A percentile compares a stretch with the other conserved stretches of the same genome.
Conservation (phyloP, 2,888 invertebrate genomes). For the Clunio marinus region DNA sequence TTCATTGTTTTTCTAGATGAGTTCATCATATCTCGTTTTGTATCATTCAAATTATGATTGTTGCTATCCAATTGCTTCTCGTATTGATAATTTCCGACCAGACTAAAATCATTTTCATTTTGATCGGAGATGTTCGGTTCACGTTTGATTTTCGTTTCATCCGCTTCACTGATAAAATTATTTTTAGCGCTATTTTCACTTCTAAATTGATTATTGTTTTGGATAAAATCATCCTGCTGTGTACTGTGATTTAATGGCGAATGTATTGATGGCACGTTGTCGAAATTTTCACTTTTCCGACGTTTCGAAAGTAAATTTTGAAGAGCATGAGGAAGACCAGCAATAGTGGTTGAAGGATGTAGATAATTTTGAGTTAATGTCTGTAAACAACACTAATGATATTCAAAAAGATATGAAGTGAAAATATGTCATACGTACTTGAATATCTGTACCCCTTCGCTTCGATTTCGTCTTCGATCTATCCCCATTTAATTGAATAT, state of each 20-base stretch:
- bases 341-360: not conserved
- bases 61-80: constrained; percentile 43
- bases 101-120: constrained; percentile 32
- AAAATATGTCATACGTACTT: too few relatives aligned
- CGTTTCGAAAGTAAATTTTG: constrained; percentile 31
- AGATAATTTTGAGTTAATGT: constrained; percentile 5
- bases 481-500: constrained; percentile 19
- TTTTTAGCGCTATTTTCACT: constrained; percentile 20
- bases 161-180: constrained; percentile 1
- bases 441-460: constrained; percentile 11
- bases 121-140: constrained; percentile 12
- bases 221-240: not conserved
- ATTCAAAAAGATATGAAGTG: too few relatives aligned
- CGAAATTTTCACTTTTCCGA: constrained; percentile 33
- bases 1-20: constrained; percentile 64
- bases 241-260: constrained; percentile 30
- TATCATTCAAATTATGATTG: constrained; percentile 37
- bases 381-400: constrained; percentile 6
- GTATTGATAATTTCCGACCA: constrained; percentile 38
- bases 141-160: constrained; percentile 13
- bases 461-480: not conserved
- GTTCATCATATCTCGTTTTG: constrained; percentile 12
- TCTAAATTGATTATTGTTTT: constrained; percentile 18
- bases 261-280: constrained; percentile 33
- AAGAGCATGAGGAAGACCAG: constrained; percentile 18